Percentiles rank a stretch among this genome's conserved stretches.
Evolutionary conservation across 2,113 vertebrate species (phyloP).

Genomic region (Saguinus midas): DNA sequence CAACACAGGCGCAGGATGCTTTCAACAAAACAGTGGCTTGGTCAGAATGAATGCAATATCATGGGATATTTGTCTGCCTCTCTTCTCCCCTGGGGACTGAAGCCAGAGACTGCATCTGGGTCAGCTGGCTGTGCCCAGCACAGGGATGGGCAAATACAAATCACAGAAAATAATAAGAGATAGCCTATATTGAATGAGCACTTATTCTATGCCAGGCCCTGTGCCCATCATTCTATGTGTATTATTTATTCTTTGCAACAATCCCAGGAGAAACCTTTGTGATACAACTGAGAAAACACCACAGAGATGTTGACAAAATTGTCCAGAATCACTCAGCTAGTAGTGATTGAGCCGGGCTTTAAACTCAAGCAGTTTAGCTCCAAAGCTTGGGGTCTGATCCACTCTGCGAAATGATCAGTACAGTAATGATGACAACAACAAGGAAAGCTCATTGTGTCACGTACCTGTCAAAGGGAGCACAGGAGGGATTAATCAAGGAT

Average conservation of each 20-base stretch:
- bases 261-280: not conserved
- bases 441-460: not conserved
- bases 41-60: not conserved
- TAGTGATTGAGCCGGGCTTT: not conserved
- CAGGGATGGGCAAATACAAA: not conserved
- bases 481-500: not conserved
- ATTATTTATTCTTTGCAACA: not conserved
- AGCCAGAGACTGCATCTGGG: not conserved
- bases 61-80: not conserved
- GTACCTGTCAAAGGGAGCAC: not conserved
- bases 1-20: rapidly evolving
- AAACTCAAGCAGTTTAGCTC: not conserved
- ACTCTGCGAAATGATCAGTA: not conserved
- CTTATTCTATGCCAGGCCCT: not conserved
- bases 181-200: not conserved
- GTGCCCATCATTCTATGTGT: not conserved
- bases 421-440: not conserved
- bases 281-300: not conserved
- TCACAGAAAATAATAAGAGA: not conserved
- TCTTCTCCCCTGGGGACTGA: not conserved
- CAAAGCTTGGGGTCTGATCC: not conserved
- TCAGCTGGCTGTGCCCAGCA: not conserved
- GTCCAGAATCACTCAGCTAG: not conserved
- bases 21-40: not conserved
- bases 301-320: not conserved